Evolutionary conservation across 1,140 invertebrate species (phyloP).

Genomic region (Caenorhabditis brenneri): DNA sequence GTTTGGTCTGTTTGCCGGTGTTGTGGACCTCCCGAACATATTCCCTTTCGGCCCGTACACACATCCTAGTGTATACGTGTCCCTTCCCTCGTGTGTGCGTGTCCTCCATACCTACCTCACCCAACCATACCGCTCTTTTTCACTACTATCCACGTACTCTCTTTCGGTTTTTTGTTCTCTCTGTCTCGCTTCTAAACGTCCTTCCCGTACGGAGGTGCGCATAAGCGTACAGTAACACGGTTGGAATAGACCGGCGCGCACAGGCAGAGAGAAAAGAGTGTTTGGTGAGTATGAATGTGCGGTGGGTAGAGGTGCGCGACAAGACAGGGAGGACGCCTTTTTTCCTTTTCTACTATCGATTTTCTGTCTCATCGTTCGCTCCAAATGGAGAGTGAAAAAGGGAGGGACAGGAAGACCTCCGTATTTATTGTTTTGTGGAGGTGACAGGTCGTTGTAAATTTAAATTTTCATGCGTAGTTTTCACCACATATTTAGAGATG

Average conservation of each 20-base stretch:
- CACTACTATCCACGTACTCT: not conserved
- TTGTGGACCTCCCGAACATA: not conserved
- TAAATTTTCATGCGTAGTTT: not conserved
- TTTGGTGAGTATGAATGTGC: not conserved
- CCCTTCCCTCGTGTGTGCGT: not conserved
- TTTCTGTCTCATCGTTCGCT: conserved; percentile 32
- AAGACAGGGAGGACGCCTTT: not conserved
- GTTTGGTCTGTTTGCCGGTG: not conserved
- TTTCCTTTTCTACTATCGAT: conserved; percentile 31
- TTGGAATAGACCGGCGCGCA: not conserved
- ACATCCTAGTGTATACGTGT: not conserved
- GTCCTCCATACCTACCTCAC: conserved; percentile 31
- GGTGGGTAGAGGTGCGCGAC: conserved; percentile 25
- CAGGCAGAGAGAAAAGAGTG: not conserved
- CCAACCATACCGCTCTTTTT: not conserved
- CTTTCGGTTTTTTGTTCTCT: not conserved
- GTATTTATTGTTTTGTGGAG: conserved; percentile 17
- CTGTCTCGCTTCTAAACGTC: not conserved
- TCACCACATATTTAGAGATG: too few relatives aligned
- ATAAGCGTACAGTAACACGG: conserved; percentile 39
- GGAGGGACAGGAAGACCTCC: not conserved
- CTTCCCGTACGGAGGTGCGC: not conserved
- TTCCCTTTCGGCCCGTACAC: not conserved
- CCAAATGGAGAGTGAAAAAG: not conserved
- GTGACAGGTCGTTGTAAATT: not conserved